Conservation (phyloP, 1,140 invertebrate genomes). For the Bombus ignitus region DNA sequence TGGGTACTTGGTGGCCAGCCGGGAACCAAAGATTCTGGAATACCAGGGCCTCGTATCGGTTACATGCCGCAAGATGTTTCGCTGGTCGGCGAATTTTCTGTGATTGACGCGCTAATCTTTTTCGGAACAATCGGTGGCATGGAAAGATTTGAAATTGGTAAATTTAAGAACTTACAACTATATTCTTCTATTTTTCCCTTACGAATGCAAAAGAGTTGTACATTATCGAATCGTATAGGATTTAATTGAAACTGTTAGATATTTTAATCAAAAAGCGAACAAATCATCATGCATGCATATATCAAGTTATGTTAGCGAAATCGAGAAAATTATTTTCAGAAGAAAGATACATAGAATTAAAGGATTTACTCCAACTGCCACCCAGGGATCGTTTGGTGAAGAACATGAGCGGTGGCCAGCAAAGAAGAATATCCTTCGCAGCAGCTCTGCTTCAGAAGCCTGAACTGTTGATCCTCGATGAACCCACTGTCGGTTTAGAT, state of each 20-base stretch:
- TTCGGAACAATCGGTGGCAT: conserved; percentile 95
- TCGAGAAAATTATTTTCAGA: conserved; percentile 66
- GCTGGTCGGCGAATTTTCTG: conserved; percentile 93
- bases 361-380: conserved; percentile 89
- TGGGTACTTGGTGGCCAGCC: conserved; percentile 91
- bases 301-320: not conserved
- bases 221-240: too few species aligned
- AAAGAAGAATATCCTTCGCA: conserved; percentile 93
- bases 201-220: not conserved
- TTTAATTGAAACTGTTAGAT: too few species aligned
- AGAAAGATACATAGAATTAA: conserved; percentile 87
- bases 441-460: conserved; percentile 94
- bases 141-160: conserved; percentile 84
- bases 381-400: conserved; percentile 85
- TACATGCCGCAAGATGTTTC: conserved; percentile 96
- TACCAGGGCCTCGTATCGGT: conserved; percentile 90
- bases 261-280: too few species aligned
- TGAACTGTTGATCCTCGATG: conserved; percentile 94
- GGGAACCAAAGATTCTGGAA: conserved; percentile 87
- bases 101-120: conserved; percentile 92
- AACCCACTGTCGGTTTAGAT: conserved; percentile 96
- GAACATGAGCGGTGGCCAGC: conserved; percentile 93
- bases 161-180: conserved; percentile 9
- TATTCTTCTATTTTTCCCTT: not conserved
- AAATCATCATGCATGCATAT: too few species aligned